phyloP scores from a whole-genome alignment of 2,888 invertebrate species.

The Penaeus monodon region DNA sequence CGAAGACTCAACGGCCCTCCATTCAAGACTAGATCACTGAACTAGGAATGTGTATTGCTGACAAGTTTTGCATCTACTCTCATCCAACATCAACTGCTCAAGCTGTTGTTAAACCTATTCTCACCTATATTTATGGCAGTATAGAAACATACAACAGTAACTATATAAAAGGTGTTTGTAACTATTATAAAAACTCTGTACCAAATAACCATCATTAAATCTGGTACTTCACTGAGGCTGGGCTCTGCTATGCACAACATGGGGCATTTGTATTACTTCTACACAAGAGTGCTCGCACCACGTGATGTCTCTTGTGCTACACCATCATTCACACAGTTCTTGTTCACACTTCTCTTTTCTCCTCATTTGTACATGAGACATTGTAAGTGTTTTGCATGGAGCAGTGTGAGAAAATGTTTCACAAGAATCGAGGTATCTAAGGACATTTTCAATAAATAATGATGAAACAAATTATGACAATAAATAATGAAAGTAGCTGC shows the following conservation, averaged over 20 bases:
- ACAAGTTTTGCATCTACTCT: neutral
- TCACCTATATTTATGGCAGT: constrained; percentile 11
- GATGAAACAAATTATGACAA: constrained; percentile 2
- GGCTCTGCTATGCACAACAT: constrained; percentile 14
- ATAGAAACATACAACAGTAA: constrained; percentile 9
- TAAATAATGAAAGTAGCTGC: constrained; percentile 18
- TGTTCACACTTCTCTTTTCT: neutral
- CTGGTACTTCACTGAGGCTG: neutral
- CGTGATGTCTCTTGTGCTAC: neutral
- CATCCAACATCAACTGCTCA: neutral
- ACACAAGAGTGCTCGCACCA: neutral
- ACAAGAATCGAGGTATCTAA: constrained; percentile 35
- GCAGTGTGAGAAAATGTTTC: constrained; percentile 3
- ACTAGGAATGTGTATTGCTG: constrained; percentile 8
- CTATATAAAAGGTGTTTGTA: neutral
- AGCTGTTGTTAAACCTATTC: neutral
- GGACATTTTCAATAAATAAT: constrained; percentile 26
- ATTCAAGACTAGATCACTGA: constrained; percentile 20
- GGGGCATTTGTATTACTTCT: constrained; percentile 25
- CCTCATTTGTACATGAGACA: constrained; percentile 11
- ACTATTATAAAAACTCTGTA: constrained; percentile 3
- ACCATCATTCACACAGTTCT: constrained; percentile 18
- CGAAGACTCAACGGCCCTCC: constrained; percentile 18
- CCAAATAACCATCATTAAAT: constrained; percentile 5
- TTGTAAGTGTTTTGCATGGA: constrained; percentile 10